Evolutionary conservation across 2,888 invertebrate species (phyloP), one percentile per base, ranked within the genome.

Genomic region (Leptothorax acervorum): DNA sequence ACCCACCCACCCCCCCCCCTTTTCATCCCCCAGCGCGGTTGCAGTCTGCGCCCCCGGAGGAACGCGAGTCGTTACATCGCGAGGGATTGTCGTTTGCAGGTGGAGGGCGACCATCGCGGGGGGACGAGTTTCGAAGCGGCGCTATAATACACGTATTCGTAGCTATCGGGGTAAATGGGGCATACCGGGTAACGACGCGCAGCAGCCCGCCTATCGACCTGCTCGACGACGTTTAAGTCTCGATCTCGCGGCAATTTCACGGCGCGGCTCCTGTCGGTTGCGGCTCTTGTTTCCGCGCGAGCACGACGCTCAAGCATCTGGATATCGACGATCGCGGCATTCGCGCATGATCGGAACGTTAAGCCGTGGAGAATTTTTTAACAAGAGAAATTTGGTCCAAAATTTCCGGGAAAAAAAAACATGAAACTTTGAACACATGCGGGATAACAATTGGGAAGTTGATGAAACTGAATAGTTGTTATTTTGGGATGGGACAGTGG

Each of bases 141-240:
- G 75, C 60, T 86, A 87, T 90, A 87, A 89, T 90, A 87, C 87
- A 88, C 87, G 91, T 90, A 92, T 92, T 91, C 90, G 88, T 90
- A 92, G 89, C 90, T 88, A 92, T 92, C 90, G 87, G 74, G 85
- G 92, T 91, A 92, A 92, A 92, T 92, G 92, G 92, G 89, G 91
- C 92, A 87, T 89, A 89, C 81, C 70, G 91, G 86, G 88, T 91
- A 92, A 91, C 92, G 89, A 85, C 87, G 89, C 89, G 89, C 79
- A 62, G 75, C 75, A 35, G 60, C 62, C 18, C 68, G n/a, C 81
- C 81, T 78, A 87, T 85, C 85, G 82, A 86, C 71, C 85, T 71
- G 57, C 73, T 74, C 68, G 35, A 35, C 63, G 84, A 78, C 78
- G 55, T 87, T 87, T 85, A 86, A 90, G 85, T 88, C 88, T 89